phyloP scores from a whole-genome alignment of 2,888 invertebrate genomes.

The Athalia circularis region DNA sequence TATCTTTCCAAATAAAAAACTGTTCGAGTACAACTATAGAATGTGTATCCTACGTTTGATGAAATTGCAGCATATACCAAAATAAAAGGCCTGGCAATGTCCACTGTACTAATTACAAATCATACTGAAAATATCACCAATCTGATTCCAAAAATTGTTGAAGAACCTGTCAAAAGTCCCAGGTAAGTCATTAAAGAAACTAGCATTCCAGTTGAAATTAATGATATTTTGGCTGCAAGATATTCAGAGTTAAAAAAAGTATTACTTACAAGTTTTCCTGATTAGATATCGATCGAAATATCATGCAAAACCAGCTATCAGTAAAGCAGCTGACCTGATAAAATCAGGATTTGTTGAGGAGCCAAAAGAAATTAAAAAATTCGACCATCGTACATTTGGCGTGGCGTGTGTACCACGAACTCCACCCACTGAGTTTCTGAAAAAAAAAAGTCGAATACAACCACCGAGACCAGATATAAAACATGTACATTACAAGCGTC shows the following conservation, averaged over 20 bases:
- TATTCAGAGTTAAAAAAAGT: background rate
- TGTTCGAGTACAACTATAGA: background rate
- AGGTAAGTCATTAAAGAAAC: conserved; percentile 47
- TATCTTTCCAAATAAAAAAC: conserved; percentile 19
- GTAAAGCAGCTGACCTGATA: background rate
- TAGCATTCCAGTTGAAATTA: no score
- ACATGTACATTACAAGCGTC: conserved; percentile 57
- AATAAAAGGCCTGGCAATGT: conserved; percentile 29
- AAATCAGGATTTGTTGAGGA: conserved; percentile 26
- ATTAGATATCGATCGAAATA: conserved; percentile 37
- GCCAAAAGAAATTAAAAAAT: conserved; percentile 55
- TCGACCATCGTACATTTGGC: conserved; percentile 61
- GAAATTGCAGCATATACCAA: background rate
- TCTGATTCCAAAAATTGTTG: conserved; percentile 49
- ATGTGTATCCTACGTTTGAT: background rate
- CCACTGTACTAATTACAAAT: conserved; percentile 30
- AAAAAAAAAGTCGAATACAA: conserved; percentile 53
- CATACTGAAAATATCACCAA: conserved; percentile 50
- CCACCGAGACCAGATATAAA: conserved; percentile 48
- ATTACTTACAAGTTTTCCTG: background rate
- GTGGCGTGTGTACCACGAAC: conserved; percentile 54
- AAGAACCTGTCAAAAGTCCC: conserved; percentile 49
- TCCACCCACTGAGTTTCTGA: conserved; percentile 57
- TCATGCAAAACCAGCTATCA: conserved; percentile 11
- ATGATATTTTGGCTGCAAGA: no score